These are phyloP conservation scores for Psittacara wagleri DNA, from an alignment of 2,113 vertebrate genomes.

Conservation along the genomic window DNA sequence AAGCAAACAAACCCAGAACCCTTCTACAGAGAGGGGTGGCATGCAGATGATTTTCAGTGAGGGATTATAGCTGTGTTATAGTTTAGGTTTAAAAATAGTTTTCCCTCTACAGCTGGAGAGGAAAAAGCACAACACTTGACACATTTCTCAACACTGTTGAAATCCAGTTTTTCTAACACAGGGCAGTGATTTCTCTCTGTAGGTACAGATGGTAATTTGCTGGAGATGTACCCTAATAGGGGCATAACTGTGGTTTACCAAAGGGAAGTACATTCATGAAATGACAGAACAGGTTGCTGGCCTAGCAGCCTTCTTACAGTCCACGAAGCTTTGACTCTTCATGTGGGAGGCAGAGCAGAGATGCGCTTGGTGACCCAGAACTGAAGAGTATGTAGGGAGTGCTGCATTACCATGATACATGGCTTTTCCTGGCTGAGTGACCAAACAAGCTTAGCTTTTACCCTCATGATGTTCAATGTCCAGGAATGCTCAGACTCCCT, in stretches of 20 bases:
- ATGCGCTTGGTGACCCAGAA: not conserved
- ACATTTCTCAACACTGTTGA: not conserved
- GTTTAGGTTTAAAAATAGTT: not conserved
- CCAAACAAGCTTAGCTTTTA: not conserved
- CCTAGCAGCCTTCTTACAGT: not conserved
- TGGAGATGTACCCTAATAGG: not conserved
- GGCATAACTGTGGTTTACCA: not conserved
- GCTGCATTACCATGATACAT: not conserved
- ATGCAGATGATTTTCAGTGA: not conserved
- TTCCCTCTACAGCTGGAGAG: not conserved
- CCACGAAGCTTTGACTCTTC: not conserved
- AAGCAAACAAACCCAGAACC: not conserved
- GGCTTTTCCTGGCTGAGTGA: not conserved
- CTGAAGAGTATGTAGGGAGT: not conserved
- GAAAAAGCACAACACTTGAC: not conserved
- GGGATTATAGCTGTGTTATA: not conserved
- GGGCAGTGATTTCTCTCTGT: not conserved
- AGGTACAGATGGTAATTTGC: not conserved
- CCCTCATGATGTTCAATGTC: not conserved
- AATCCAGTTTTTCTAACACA: not conserved
- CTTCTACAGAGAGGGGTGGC: not conserved
- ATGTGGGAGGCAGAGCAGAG: not conserved
- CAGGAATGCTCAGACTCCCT: accelerated
- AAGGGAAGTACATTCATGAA: not conserved
- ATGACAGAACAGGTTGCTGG: not conserved